These are phyloP conservation scores for Cephus sareptanus DNA, from an alignment of 2,888 invertebrate genomes.

Conservation along the genomic window DNA sequence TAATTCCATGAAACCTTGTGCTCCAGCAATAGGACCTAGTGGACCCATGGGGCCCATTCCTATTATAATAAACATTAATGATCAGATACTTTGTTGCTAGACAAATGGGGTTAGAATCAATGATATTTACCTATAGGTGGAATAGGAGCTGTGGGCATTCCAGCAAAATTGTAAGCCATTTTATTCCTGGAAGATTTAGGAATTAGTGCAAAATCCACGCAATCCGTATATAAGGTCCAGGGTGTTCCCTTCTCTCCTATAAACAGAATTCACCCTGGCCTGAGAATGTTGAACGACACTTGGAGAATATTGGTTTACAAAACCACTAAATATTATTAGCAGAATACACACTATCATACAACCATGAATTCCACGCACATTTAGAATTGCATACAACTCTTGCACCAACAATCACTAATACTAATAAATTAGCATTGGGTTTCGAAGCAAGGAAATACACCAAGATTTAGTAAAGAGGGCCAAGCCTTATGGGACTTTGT, in stretches of 20 bases:
- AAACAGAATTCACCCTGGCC: neutral
- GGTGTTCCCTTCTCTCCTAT: neutral
- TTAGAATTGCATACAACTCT: neutral
- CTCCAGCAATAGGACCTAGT: slow-evolving; percentile 53
- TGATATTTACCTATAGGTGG: slow-evolving; percentile 56
- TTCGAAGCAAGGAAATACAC: no score
- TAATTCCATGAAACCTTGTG: slow-evolving; percentile 63
- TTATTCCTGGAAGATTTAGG: neutral
- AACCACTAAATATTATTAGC: neutral
- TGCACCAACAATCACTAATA: neutral
- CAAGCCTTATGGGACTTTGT: no score
- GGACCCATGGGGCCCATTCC: slow-evolving; percentile 62
- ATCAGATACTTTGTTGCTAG: neutral
- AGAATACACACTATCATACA: neutral
- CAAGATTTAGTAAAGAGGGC: no score
- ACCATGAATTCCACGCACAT: neutral
- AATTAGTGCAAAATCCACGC: neutral
- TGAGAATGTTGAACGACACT: neutral
- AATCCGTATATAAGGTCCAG: slow-evolving; percentile 15
- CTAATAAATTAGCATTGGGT: neutral
- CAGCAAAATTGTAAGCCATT: slow-evolving; percentile 64
- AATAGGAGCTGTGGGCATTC: slow-evolving; percentile 59
- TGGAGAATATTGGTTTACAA: neutral
- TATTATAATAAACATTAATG: slow-evolving; percentile 22
- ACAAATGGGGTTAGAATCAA: neutral